Percentiles rank a stretch among this genome's conserved stretches.
Evolutionary conservation across 2,888 invertebrate species (phyloP).

Genomic region (Galeruca laticollis): DNA sequence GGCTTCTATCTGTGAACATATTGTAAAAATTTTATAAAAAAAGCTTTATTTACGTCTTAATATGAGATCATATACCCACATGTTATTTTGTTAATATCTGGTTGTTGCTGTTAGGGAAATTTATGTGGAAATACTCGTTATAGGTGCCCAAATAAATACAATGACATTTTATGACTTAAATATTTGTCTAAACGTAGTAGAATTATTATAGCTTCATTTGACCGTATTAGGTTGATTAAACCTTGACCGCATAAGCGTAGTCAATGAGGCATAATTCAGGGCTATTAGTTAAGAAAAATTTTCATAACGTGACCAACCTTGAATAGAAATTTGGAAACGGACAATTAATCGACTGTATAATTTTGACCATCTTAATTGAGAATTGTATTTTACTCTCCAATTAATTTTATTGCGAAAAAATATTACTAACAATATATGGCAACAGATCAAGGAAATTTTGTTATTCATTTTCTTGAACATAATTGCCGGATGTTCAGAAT

Average conservation of each 20-base stretch:
- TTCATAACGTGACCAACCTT: background rate
- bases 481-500: background rate
- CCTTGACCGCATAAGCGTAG: slow-evolving; percentile 22
- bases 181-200: slow-evolving; percentile 16
- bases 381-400: background rate
- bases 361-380: background rate
- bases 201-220: slow-evolving; percentile 17
- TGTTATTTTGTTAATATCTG: slow-evolving; percentile 24
- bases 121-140: slow-evolving; percentile 12
- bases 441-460: background rate
- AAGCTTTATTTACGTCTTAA: slow-evolving; percentile 15
- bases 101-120: slow-evolving; percentile 4
- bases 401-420: background rate
- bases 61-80: slow-evolving; percentile 24
- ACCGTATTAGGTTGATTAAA: slow-evolving; percentile 19
- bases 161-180: slow-evolving; percentile 19
- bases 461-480: background rate
- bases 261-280: slow-evolving; percentile 9
- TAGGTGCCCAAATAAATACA: slow-evolving; percentile 26
- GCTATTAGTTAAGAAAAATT: background rate
- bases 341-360: background rate
- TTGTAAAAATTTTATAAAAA: slow-evolving; percentile 24
- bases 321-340: background rate
- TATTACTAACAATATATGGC: background rate
- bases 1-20: slow-evolving; percentile 20